Percentiles rank a stretch among this genome's conserved stretches.
phyloP scores from a whole-genome alignment of 2,888 invertebrate species.

The Kuschelorhynchus macadamiae region DNA sequence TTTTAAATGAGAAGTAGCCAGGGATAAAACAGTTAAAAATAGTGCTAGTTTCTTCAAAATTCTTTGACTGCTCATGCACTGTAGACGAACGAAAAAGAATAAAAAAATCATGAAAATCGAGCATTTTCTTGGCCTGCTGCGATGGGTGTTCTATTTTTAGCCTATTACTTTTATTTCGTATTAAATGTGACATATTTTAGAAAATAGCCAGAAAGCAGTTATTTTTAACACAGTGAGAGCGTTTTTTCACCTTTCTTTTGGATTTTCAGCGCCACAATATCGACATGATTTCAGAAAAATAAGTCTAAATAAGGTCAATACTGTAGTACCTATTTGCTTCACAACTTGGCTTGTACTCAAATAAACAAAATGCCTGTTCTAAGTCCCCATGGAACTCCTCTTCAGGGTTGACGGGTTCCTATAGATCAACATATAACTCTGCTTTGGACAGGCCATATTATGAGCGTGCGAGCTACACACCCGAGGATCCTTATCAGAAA shows the following conservation, averaged over 20 bases:
- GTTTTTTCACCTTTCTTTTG: conserved; percentile 51
- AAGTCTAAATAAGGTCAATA: conserved; percentile 50
- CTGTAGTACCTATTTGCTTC: conserved; percentile 14
- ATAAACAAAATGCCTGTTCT: conserved; percentile 55
- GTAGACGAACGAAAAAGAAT: conserved; percentile 25
- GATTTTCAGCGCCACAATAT: conserved; percentile 47
- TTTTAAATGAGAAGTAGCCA: conserved; percentile 28
- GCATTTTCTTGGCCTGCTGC: conserved; percentile 31
- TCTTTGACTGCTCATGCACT: not conserved
- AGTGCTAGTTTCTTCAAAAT: conserved; percentile 18
- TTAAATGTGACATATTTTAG: conserved; percentile 60
- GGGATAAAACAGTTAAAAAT: conserved; percentile 15
- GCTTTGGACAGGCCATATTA: conserved; percentile 73
- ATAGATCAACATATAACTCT: conserved; percentile 66
- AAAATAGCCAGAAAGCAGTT: conserved; percentile 57
- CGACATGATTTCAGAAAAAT: conserved; percentile 46
- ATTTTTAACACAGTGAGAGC: conserved; percentile 58
- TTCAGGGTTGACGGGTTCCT: conserved; percentile 65
- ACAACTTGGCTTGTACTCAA: conserved; percentile 33
- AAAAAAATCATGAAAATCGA: conserved; percentile 15
- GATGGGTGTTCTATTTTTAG: conserved; percentile 41
- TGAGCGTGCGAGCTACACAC: conserved; percentile 68
- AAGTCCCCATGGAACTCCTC: conserved; percentile 70
- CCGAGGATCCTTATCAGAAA: too few species aligned
- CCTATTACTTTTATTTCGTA: conserved; percentile 57